phyloP scores from a whole-genome alignment of 2,888 invertebrate genomes.

The Apomyelois bistriatella region DNA sequence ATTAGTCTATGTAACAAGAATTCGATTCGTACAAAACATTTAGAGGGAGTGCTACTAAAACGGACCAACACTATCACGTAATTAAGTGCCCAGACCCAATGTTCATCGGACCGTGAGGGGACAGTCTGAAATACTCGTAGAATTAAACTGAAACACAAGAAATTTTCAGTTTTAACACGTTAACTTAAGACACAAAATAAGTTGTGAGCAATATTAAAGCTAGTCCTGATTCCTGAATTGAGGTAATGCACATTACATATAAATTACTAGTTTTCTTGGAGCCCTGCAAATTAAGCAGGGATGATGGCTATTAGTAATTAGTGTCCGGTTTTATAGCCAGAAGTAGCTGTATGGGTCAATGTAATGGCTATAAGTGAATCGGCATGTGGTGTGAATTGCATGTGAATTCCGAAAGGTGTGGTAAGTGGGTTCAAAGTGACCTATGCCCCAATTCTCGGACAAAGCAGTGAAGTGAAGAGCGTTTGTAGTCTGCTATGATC shows the following conservation, averaged over 20 bases:
- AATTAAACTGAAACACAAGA: conserved; percentile 46
- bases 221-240: conserved; percentile 61
- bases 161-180: conserved; percentile 29
- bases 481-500: no score
- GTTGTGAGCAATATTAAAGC: conserved; percentile 20
- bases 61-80: conserved; percentile 70
- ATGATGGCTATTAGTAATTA: conserved; percentile 61
- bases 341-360: conserved; percentile 26
- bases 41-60: conserved; percentile 53
- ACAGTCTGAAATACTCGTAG: conserved; percentile 51
- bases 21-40: conserved; percentile 38
- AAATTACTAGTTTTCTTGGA: conserved; percentile 73
- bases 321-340: conserved; percentile 46
- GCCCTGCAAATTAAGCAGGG: conserved; percentile 56
- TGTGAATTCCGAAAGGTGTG: conserved; percentile 14
- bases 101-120: conserved; percentile 65
- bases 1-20: conserved; percentile 13
- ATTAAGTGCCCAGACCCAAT: conserved; percentile 68
- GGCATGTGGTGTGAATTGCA: conserved; percentile 12
- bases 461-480: no score
- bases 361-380: conserved; percentile 23
- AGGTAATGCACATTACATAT: conserved; percentile 64
- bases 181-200: conserved; percentile 25
- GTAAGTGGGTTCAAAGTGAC: conserved; percentile 6
- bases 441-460: no score